Percentiles rank a stretch among this genome's conserved stretches.
Conservation (phyloP, 2,888 invertebrate genomes). For the Apodemia zela region DNA sequence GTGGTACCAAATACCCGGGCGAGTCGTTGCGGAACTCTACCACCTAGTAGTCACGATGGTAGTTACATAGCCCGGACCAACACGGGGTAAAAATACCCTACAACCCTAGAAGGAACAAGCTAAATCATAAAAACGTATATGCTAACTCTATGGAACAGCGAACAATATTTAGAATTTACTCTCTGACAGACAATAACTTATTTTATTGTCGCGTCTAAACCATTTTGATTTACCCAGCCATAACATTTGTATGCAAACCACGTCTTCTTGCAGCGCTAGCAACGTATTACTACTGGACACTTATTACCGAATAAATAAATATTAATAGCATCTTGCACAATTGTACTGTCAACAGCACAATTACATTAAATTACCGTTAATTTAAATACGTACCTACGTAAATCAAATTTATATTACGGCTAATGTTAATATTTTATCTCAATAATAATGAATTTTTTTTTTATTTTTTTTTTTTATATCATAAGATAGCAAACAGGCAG, state of each 20-base stretch:
- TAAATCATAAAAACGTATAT: too few relatives aligned
- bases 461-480: too few relatives aligned
- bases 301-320: constrained; percentile 10
- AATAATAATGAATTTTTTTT: too few relatives aligned
- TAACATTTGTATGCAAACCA: constrained; percentile 7
- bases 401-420: too few relatives aligned
- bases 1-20: too few relatives aligned
- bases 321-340: constrained; percentile 2
- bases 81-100: too few relatives aligned
- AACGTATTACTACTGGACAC: constrained; percentile 3
- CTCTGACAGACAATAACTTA: background rate
- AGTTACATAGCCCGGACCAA: too few relatives aligned
- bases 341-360: background rate
- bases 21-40: too few relatives aligned
- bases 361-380: background rate
- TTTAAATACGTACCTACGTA: background rate
- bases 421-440: too few relatives aligned
- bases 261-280: background rate
- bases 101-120: too few relatives aligned
- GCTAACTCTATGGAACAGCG: background rate
- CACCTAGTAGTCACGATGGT: too few relatives aligned
- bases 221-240: background rate
- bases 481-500: too few relatives aligned
- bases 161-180: background rate
- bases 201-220: background rate